Conservation (phyloP, 2,113 vertebrate species). For the Syngnathoides biaculeatus region DNA sequence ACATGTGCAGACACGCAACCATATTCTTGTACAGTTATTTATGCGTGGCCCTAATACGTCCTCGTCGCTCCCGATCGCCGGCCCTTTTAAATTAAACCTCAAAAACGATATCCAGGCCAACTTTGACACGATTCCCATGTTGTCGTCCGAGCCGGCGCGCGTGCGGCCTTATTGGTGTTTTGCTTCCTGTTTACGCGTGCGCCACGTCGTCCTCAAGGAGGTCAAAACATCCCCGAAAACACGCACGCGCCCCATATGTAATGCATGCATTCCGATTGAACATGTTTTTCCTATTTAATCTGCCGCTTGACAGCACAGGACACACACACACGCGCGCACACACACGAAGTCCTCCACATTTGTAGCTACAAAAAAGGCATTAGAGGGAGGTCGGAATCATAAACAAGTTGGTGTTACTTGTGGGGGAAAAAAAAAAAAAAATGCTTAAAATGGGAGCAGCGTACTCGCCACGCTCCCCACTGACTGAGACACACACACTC, state of each 20-base stretch:
- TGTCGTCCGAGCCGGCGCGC: neutral
- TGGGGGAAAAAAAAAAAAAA: conserved; percentile 6
- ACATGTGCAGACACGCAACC: no score
- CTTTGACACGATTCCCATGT: neutral
- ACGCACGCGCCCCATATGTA: neutral
- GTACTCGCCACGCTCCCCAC: conserved; percentile 8
- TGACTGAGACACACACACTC: conserved; percentile 9
- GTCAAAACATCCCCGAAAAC: conserved; percentile 11
- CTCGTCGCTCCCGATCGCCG: neutral
- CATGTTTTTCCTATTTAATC: conserved; percentile 13
- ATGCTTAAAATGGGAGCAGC: conserved; percentile 16
- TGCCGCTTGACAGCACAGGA: conserved; percentile 4
- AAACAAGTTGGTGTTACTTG: conserved; percentile 16
- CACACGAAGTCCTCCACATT: neutral
- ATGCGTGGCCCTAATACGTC: neutral
- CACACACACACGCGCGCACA: neutral
- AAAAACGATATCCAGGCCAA: neutral
- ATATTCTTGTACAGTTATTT: neutral
- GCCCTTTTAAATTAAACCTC: neutral
- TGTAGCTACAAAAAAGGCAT: conserved; percentile 6
- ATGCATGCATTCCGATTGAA: conserved; percentile 15
- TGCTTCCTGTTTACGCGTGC: conserved; percentile 5
- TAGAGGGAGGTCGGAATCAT: conserved; percentile 8
- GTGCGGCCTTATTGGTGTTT: neutral
- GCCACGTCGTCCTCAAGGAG: conserved; percentile 10